These are phyloP conservation scores for Protobothrops flavoviridis DNA, from an alignment of 2,113 vertebrate species.

Conservation along the genomic window DNA sequence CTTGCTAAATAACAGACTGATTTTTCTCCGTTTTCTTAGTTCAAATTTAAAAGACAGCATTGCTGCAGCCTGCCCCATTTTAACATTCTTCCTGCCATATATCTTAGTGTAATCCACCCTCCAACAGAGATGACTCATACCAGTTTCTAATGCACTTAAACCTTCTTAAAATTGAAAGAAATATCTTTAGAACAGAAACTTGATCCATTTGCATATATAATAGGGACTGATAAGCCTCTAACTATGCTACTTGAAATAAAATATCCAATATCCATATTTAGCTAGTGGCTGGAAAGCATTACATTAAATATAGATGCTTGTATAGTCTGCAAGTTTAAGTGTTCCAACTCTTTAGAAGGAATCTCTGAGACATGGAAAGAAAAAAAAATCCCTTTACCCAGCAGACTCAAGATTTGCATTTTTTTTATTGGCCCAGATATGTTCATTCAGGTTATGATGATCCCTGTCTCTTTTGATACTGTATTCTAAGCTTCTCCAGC, in stretches of 20 bases:
- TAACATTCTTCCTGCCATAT: conserved; percentile 48
- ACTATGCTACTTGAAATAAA: conserved; percentile 67
- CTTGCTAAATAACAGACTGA: conserved; percentile 2
- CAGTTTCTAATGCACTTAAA: conserved; percentile 54
- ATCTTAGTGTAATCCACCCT: conserved; percentile 57
- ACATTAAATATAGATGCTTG: conserved; percentile 62
- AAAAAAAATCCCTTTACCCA: conserved; percentile 44
- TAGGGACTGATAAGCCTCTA: conserved; percentile 59
- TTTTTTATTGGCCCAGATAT: conserved; percentile 35
- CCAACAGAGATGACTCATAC: conserved; percentile 61
- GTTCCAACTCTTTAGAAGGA: conserved; percentile 53
- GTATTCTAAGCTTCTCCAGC: conserved; percentile 87
- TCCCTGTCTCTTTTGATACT: conserved; percentile 83
- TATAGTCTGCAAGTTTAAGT: conserved; percentile 58
- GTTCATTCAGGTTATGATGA: conserved; percentile 80
- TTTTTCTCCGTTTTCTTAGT: conserved; percentile 29
- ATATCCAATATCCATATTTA: conserved; percentile 67
- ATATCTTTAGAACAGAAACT: conserved; percentile 65
- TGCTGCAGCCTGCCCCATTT: conserved; percentile 46
- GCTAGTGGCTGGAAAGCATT: conserved; percentile 59
- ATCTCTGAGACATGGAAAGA: conserved; percentile 35
- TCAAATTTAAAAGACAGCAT: conserved; percentile 43
- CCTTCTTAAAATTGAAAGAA: conserved; percentile 64
- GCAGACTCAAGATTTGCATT: conserved; percentile 31
- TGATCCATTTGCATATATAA: conserved; percentile 62